Percentiles rank a stretch among this genome's conserved stretches.
phyloP scores from a whole-genome alignment of 2,797 vertebrate species.

The Pangasius sanitwongsei region DNA sequence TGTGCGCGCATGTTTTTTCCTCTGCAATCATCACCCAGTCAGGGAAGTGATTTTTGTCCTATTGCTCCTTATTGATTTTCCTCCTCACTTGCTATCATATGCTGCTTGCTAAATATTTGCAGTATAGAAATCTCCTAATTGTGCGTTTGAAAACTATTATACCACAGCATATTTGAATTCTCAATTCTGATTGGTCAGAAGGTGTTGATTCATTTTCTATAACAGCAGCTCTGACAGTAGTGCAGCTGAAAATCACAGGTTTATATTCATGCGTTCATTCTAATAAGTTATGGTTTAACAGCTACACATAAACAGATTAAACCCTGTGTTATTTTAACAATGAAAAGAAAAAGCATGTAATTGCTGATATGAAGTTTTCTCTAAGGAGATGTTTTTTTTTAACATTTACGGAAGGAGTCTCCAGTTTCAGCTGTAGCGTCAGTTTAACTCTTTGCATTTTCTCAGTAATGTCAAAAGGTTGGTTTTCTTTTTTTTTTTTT shows the following conservation, averaged over 20 bases:
- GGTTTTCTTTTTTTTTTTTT: background rate
- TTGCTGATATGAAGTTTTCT: background rate
- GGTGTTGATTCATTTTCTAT: background rate
- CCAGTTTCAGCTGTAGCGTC: background rate
- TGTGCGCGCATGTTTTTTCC: background rate
- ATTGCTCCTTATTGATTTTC: background rate
- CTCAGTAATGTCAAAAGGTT: no score
- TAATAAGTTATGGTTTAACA: background rate
- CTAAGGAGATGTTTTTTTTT: background rate
- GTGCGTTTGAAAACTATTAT: no score
- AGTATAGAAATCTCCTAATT: background rate
- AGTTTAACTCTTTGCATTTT: no score
- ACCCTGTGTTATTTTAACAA: background rate
- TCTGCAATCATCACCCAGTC: background rate
- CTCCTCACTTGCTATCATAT: background rate
- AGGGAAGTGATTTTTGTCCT: background rate
- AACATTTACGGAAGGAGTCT: background rate
- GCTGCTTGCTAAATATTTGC: background rate
- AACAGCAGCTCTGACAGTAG: background rate
- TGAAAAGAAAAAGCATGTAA: background rate
- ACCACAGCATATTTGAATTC: background rate
- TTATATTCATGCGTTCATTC: background rate
- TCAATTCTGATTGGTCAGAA: background rate
- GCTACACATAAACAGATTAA: background rate
- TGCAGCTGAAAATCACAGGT: background rate